phyloP scores from a whole-genome alignment of 2,113 vertebrate genomes.

The Balaeniceps rex region DNA sequence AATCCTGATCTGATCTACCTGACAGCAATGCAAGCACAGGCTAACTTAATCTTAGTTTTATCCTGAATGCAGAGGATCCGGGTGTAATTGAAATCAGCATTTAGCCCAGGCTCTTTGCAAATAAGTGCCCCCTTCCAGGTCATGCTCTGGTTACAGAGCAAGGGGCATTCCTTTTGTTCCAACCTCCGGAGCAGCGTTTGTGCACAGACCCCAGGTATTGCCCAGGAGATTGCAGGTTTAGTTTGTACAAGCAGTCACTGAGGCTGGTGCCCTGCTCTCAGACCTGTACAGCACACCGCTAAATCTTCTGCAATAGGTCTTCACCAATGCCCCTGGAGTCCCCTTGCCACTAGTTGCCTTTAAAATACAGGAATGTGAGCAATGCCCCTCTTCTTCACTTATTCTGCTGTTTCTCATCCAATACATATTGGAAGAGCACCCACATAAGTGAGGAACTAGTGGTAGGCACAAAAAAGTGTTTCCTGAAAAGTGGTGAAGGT shows the following conservation, averaged over 20 bases:
- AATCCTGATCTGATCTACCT: not conserved
- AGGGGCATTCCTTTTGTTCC: not conserved
- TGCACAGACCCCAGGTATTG: not conserved
- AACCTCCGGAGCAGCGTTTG: not conserved
- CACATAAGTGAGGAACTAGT: not conserved
- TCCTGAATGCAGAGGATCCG: not conserved
- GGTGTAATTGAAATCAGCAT: not conserved
- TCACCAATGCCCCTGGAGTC: not conserved
- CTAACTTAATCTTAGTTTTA: not conserved
- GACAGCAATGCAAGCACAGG: not conserved
- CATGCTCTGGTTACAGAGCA: not conserved
- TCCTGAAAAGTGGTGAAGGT: not conserved
- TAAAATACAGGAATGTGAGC: not conserved
- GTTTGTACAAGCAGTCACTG: not conserved
- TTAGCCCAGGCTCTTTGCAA: not conserved
- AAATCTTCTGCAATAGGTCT: not conserved
- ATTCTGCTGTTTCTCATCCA: not conserved
- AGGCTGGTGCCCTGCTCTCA: not conserved
- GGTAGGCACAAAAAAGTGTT: not conserved
- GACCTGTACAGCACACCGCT: not conserved
- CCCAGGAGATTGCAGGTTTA: not conserved
- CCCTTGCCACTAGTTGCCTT: not conserved
- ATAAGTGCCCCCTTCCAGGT: not conserved
- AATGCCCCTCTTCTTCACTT: not conserved
- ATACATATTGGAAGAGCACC: rapidly evolving